These are phyloP conservation scores for Girardinus metallicus DNA, from an alignment of 2,797 vertebrate genomes.

Conservation along the genomic window DNA sequence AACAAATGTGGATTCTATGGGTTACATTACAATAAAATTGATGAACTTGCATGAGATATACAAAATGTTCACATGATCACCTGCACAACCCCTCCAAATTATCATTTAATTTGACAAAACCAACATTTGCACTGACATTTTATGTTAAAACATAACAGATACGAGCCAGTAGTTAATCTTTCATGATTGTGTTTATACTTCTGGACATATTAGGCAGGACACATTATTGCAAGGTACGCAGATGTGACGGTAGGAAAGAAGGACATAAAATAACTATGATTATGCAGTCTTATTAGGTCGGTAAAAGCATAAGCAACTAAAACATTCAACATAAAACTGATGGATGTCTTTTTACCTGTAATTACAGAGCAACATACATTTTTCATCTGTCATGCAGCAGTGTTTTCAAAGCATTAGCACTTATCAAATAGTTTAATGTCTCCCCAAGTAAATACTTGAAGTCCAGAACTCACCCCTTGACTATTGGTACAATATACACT, in stretches of 20 bases:
- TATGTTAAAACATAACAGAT: background rate
- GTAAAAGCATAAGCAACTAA: background rate
- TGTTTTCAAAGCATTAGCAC: background rate
- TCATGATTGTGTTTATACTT: background rate
- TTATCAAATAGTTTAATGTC: background rate
- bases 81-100: background rate
- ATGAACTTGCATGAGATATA: conserved; percentile 9
- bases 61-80: conserved; percentile 1
- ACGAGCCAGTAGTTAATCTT: background rate
- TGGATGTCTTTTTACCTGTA: background rate
- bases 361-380: background rate
- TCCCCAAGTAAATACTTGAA: background rate
- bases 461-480: background rate
- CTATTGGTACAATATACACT: background rate
- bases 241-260: background rate
- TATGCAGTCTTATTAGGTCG: background rate
- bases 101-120: background rate
- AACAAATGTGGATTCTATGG: conserved; percentile 47
- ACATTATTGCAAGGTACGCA: background rate
- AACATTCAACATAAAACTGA: background rate
- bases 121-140: background rate
- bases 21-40: conserved; percentile 34
- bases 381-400: background rate
- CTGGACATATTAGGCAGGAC: background rate
- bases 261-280: background rate